Base-by-base conservation (phyloP, 2,797 vertebrate species). In the Acestrorhynchus altus region DNA sequence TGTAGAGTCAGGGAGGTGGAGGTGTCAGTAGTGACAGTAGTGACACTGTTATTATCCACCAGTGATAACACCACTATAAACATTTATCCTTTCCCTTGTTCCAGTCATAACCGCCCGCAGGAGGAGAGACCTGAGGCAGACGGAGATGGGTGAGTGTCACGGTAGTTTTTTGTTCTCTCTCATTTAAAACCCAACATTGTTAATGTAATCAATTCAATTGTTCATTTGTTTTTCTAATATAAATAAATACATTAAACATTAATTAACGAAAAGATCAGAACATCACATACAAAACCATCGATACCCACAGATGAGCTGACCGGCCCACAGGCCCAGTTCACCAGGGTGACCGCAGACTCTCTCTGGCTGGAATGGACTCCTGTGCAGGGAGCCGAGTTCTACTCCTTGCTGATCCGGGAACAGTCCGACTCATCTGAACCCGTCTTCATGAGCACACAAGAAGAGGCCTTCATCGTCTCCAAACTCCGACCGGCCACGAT, bases 281-380 rank as follows among this genome's bases (percentile, higher is more conserved):
- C 26, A 28, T 16, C 56, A 59, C 56, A 59, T 18, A 52, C 1
- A 13, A 13, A 46, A 4, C 22, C 15, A 8, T 3, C 16, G 35
- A 31, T 28, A 12, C 18, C 44, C 56, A 15, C 83, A 88, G 88
- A 56, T 75, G 66, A 26, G 47, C 81, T 81, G 26, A 52, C 76
- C 4, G 80, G 81, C 71, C 89, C 89, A 0, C 0, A 68, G 35
- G 63, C 91, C 44, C 2, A 76, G 0, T 81, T 89, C 71, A 87
- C 1, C 0, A 56, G 69, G 1, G 44, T 49, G 10, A 59, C 2
- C 0, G 1, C 82, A 0, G 71, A 84, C 2, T 69, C 76, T 0
- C 3, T 91, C n/a, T 70, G 81, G 5, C 64, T 84, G 0, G 42
- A 88, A 65, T 93, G 92, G 92, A 75, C 84, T 10, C 22, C 61